Evolutionary conservation across 1,140 invertebrate species (phyloP).

Genomic region (Drosophila melanica): DNA sequence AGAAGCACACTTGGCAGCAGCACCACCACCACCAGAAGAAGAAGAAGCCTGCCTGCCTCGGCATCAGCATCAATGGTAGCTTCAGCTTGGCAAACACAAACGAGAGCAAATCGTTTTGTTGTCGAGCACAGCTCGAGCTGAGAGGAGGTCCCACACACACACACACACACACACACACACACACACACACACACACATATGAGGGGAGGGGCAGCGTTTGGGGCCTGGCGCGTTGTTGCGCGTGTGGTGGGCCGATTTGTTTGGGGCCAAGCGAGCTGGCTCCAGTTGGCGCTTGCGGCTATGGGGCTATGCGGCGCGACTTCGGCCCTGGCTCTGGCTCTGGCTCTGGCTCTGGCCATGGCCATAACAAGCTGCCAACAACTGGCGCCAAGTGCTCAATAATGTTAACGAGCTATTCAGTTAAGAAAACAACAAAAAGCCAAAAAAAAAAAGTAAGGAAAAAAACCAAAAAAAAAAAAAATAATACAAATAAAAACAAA

Average conservation of each 20-base stretch:
- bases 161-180: constrained; percentile 3
- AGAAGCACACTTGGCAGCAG: neutral
- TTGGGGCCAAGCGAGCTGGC: constrained; percentile 60
- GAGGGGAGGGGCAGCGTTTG: neutral
- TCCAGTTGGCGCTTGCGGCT: constrained; percentile 55
- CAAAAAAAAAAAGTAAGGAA: constrained; percentile 33
- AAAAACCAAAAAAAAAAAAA: constrained; percentile 19
- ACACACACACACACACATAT: neutral
- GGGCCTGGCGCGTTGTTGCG: constrained; percentile 28
- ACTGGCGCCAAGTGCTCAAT: constrained; percentile 84
- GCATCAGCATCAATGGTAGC: constrained; percentile 18
- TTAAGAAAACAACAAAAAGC: constrained; percentile 72
- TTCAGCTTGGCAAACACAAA: constrained; percentile 62
- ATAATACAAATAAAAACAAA: no score
- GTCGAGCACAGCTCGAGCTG: constrained; percentile 50
- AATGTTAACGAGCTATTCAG: constrained; percentile 84
- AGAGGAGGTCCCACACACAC: neutral
- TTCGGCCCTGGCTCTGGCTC: constrained; percentile 32
- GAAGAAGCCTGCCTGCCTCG: neutral
- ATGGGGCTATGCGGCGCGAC: constrained; percentile 44
- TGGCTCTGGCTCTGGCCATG: constrained; percentile 47
- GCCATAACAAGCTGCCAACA: constrained; percentile 82
- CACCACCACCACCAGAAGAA: neutral
- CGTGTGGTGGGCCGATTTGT: constrained; percentile 70
- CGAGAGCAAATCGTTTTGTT: constrained; percentile 83